These are phyloP conservation scores for Caenorhabditis japonica DNA, from an alignment of 2,888 invertebrate genomes.

Conservation along the genomic window DNA sequence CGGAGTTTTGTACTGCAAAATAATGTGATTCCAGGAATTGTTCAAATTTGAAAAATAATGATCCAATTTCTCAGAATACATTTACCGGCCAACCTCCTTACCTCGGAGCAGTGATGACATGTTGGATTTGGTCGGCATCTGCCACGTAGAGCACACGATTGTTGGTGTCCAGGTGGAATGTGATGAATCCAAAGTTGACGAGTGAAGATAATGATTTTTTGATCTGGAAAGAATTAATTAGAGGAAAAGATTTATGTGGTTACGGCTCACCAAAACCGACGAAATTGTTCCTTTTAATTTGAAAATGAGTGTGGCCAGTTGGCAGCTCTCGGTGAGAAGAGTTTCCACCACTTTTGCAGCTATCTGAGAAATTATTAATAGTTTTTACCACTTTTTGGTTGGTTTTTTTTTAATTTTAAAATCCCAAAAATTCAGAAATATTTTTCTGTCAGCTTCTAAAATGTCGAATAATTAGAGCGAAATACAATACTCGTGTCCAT, in stretches of 20 bases:
- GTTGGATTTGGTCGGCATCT: conserved; percentile 38
- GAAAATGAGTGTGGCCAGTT: conserved; percentile 21
- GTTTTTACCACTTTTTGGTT: not conserved
- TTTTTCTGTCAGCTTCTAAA: not conserved
- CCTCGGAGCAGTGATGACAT: conserved; percentile 54
- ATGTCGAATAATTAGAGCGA: not conserved
- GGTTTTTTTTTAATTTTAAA: too few relatives aligned
- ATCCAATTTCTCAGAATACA: too few relatives aligned
- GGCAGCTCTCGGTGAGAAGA: conserved; percentile 42
- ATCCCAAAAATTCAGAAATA: not conserved
- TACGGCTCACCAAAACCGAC: conserved; percentile 9
- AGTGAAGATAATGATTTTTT: conserved; percentile 66
- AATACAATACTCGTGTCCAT: too few relatives aligned
- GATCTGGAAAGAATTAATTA: conserved; percentile 56
- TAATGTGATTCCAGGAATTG: too few relatives aligned
- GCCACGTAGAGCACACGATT: conserved; percentile 38
- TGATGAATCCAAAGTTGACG: conserved; percentile 65
- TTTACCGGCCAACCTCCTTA: too few relatives aligned
- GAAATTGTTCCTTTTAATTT: conserved; percentile 30
- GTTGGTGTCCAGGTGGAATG: conserved; percentile 47
- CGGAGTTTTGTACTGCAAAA: too few relatives aligned
- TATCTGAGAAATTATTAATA: conserved; percentile 24
- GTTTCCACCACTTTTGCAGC: conserved; percentile 41
- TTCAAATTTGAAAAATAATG: too few relatives aligned
- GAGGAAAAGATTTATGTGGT: too few relatives aligned